A percentile compares a stretch with the other conserved stretches of the same genome.
Conservation (phyloP, 2,888 invertebrate species). For the Crepidodera aurea region DNA sequence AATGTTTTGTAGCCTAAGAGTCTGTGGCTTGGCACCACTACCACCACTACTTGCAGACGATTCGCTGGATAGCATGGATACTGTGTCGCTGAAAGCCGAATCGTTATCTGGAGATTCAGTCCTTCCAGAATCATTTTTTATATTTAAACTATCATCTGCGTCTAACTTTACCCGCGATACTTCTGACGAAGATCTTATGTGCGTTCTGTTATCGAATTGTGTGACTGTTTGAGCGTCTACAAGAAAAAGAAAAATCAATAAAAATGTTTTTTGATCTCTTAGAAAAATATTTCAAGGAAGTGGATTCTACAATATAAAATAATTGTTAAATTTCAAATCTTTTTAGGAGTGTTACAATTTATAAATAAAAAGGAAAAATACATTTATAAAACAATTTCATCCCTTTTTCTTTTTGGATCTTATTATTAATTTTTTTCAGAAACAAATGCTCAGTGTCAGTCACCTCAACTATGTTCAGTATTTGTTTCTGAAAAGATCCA, state of each 20-base stretch:
- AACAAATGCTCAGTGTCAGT: too few species aligned
- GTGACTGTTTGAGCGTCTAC: constrained; percentile 56
- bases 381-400: too few species aligned
- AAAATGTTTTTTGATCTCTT: too few species aligned
- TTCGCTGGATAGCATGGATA: constrained; percentile 90
- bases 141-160: constrained; percentile 55
- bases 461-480: too few species aligned
- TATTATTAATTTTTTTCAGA: too few species aligned
- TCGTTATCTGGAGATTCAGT: constrained; percentile 97
- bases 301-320: too few species aligned
- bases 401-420: too few species aligned
- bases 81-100: constrained; percentile 97
- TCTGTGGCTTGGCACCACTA: constrained; percentile 67
- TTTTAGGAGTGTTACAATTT: too few species aligned
- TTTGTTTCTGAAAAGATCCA: too few species aligned
- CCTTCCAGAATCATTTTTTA: constrained; percentile 63
- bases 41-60: constrained; percentile 92
- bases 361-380: too few species aligned
- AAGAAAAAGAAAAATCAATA: constrained; percentile 39
- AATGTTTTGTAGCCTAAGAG: constrained; percentile 52
- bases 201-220: constrained; percentile 57
- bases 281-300: too few species aligned
- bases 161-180: constrained; percentile 59
- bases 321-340: too few species aligned
- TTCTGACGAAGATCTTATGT: constrained; percentile 61